Percentiles rank a stretch among this genome's conserved stretches.
phyloP scores from a whole-genome alignment of 1,140 invertebrate species.

The Saxidomus purpurata region DNA sequence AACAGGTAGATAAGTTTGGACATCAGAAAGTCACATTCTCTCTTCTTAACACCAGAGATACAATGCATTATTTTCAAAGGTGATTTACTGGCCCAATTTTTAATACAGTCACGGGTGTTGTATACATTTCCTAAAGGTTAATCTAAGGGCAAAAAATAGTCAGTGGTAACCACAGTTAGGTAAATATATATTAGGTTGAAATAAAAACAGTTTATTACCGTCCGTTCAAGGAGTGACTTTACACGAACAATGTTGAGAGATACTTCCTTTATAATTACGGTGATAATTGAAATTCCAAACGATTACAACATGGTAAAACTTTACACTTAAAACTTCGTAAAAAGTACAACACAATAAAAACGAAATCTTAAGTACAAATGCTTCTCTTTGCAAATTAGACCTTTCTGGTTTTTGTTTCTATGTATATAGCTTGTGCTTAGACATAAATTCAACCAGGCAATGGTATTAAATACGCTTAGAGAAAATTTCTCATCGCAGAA shows the following conservation, averaged over 20 bases:
- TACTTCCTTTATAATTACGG: not conserved
- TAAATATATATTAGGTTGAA: conserved; percentile 15
- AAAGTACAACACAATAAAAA: not conserved
- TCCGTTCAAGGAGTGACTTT: not conserved
- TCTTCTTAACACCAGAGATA: too few relatives aligned
- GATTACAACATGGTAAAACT: not conserved
- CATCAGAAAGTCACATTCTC: too few relatives aligned
- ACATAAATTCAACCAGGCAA: too few relatives aligned
- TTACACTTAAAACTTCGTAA: not conserved
- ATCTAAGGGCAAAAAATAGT: not conserved
- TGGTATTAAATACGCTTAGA: too few relatives aligned
- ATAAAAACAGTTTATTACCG: not conserved
- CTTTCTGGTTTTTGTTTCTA: too few relatives aligned
- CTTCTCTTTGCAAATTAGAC: too few relatives aligned
- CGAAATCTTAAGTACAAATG: not conserved
- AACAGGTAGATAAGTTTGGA: too few relatives aligned
- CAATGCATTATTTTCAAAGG: too few relatives aligned
- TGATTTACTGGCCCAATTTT: too few relatives aligned
- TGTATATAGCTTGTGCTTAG: too few relatives aligned
- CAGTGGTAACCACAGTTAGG: not conserved
- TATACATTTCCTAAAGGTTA: not conserved
- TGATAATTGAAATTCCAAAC: not conserved
- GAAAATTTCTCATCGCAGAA: not conserved
- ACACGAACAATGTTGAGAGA: not conserved
- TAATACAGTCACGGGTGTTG: too few relatives aligned